phyloP scores from a whole-genome alignment of 2,797 vertebrate species.

The Anolis apletophallus region DNA sequence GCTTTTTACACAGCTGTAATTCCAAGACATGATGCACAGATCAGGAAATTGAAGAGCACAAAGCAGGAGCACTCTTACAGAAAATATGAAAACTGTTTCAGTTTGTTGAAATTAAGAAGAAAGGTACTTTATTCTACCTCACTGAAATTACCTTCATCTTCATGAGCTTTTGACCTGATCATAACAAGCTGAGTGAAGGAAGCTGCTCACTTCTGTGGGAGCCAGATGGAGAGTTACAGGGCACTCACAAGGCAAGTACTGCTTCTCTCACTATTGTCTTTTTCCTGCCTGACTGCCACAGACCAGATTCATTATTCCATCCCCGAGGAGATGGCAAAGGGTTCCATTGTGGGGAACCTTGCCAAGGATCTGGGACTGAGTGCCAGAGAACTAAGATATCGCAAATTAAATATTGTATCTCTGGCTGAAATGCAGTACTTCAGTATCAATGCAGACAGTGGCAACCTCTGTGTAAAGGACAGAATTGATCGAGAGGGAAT shows the following conservation, averaged over 20 bases:
- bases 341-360: constrained; percentile 54
- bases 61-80: neutral
- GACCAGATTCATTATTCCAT: constrained; percentile 76
- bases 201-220: neutral
- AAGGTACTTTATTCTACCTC: neutral
- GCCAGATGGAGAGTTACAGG: constrained; percentile 32
- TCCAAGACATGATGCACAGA: constrained; percentile 9
- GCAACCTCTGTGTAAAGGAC: constrained; percentile 43
- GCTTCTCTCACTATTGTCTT: constrained; percentile 52
- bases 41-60: constrained; percentile 11
- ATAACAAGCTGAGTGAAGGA: constrained; percentile 11
- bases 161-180: neutral
- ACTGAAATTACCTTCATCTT: constrained; percentile 16
- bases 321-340: constrained; percentile 73
- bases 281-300: constrained; percentile 9
- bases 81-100: neutral
- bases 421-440: constrained; percentile 74
- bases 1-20: constrained; percentile 3
- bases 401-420: constrained; percentile 67
- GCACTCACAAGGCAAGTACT: constrained; percentile 46
- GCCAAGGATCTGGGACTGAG: constrained; percentile 45
- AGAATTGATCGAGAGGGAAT: constrained; percentile 78
- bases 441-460: constrained; percentile 70
- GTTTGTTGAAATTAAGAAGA: neutral
- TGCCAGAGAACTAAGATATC: constrained; percentile 55